Conservation (phyloP, 2,797 vertebrate genomes). For the Decapterus maruadsi region DNA sequence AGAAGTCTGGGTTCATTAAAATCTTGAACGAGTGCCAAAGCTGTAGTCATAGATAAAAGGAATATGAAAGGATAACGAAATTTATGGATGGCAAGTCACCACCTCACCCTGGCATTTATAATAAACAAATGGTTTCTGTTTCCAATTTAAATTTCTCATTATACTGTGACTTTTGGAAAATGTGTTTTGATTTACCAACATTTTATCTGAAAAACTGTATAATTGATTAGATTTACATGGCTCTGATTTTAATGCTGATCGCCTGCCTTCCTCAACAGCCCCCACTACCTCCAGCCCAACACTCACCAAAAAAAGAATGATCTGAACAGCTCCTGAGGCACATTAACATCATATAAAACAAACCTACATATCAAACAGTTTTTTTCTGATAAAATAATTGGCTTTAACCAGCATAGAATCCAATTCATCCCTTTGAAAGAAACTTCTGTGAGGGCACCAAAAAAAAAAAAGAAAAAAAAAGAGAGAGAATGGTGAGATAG, state of each 20-base stretch:
- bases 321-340: slow-evolving; percentile 82
- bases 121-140: slow-evolving; percentile 88
- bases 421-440: slow-evolving; percentile 82
- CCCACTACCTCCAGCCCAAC: slow-evolving; percentile 49
- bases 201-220: slow-evolving; percentile 86
- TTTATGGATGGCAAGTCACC: slow-evolving; percentile 88
- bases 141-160: slow-evolving; percentile 89
- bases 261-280: slow-evolving; percentile 68
- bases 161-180: slow-evolving; percentile 89
- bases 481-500: slow-evolving; percentile 71
- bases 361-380: slow-evolving; percentile 81
- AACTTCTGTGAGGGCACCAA: slow-evolving; percentile 75
- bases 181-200: slow-evolving; percentile 88
- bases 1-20: slow-evolving; percentile 89
- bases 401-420: slow-evolving; percentile 81
- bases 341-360: slow-evolving; percentile 81
- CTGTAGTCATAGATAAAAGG: slow-evolving; percentile 86
- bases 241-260: slow-evolving; percentile 86
- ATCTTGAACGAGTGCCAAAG: slow-evolving; percentile 88
- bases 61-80: slow-evolving; percentile 87
- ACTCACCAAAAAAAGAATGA: slow-evolving; percentile 70
- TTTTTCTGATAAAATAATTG: slow-evolving; percentile 83
- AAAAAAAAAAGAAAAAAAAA: slow-evolving; percentile 47
- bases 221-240: slow-evolving; percentile 89
- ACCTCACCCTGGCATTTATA: slow-evolving; percentile 87